Evolutionary conservation across 2,888 invertebrate genomes (phyloP).

Genomic region (Lepidonotus clava): DNA sequence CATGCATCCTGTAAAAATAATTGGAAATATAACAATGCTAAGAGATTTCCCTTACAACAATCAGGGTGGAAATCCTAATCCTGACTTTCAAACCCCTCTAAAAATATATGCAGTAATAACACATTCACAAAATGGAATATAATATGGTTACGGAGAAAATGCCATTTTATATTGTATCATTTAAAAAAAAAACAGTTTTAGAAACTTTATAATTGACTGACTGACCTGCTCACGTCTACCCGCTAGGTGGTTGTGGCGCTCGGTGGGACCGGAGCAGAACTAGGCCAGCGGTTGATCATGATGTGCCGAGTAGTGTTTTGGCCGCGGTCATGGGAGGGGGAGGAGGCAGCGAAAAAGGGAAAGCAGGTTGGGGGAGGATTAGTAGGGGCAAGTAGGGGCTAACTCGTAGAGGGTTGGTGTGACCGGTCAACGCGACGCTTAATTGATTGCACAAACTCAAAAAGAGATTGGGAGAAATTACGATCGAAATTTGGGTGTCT

Average conservation of each 20-base stretch:
- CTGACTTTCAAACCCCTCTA: no score
- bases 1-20: no score
- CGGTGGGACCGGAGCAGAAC: background rate
- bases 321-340: background rate
- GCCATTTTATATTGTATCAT: no score
- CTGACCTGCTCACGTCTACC: background rate
- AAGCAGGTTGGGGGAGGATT: background rate
- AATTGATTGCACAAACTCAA: conserved; percentile 9
- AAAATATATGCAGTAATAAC: no score
- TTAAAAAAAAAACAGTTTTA: no score
- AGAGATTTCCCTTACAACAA: no score
- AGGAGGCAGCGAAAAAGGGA: background rate
- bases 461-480: background rate
- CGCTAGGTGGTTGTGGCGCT: background rate
- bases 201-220: no score
- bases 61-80: no score
- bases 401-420: background rate
- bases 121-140: no score
- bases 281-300: conserved; percentile 42
- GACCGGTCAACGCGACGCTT: background rate
- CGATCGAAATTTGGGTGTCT: no score
- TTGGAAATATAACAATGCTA: no score
- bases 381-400: background rate
- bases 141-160: no score
- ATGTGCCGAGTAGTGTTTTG: conserved; percentile 26